phyloP scores from a whole-genome alignment of 2,888 invertebrate species.

The Plutella xylostella region DNA sequence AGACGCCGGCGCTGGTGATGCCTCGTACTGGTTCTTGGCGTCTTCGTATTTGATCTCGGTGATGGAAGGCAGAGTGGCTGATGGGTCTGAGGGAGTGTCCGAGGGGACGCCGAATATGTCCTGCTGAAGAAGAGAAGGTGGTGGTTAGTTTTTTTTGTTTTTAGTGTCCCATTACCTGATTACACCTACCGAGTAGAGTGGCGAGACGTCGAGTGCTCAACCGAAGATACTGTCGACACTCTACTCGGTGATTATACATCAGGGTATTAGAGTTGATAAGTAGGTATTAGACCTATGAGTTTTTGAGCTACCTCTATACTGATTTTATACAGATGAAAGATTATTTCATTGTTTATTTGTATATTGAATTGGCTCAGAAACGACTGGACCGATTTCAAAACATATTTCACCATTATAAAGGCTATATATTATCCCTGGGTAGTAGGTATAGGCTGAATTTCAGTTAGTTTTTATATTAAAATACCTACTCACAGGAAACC shows the following conservation, averaged over 20 bases:
- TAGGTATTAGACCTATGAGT: background rate
- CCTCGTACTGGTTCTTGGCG: slow-evolving; percentile 9
- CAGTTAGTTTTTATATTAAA: background rate
- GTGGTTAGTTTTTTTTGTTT: too few relatives aligned
- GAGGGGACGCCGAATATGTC: background rate
- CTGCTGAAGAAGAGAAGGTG: background rate
- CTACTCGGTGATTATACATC: background rate
- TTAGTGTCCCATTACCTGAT: background rate
- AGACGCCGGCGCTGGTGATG: slow-evolving; percentile 15
- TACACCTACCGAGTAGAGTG: background rate
- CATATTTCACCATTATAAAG: too few relatives aligned
- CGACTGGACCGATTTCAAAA: too few relatives aligned
- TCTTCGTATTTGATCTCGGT: background rate
- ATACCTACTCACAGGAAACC: background rate
- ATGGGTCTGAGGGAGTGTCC: background rate
- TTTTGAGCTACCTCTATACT: background rate
- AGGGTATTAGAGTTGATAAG: background rate
- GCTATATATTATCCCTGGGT: too few relatives aligned
- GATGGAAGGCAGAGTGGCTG: background rate
- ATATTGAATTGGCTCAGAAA: too few relatives aligned
- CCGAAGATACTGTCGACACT: background rate
- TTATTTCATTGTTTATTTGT: too few relatives aligned
- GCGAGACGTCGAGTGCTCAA: background rate
- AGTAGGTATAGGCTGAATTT: background rate
- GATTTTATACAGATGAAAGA: too few relatives aligned